phyloP scores from a whole-genome alignment of 2,113 vertebrate species.

The Chloropsis hardwickii region DNA sequence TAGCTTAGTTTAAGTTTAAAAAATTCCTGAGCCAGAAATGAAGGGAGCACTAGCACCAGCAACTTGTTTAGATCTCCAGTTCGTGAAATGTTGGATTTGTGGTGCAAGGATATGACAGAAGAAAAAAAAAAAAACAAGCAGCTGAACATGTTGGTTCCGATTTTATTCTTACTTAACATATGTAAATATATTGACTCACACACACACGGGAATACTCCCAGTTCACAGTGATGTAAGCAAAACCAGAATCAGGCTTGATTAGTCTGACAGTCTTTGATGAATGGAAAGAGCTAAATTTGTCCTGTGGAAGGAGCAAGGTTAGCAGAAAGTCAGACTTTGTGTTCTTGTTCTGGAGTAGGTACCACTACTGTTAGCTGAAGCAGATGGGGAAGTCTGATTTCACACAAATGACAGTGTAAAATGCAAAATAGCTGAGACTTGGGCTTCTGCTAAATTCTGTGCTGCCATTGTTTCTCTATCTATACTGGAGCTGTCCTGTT shows the following conservation, averaged over 20 bases:
- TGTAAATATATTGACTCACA: constrained; percentile 23
- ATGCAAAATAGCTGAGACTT: background rate
- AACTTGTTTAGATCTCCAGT: background rate
- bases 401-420: background rate
- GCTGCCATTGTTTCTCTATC: background rate
- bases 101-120: background rate
- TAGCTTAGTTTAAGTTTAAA: constrained; percentile 22
- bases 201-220: background rate
- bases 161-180: background rate
- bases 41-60: background rate
- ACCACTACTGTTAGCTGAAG: background rate
- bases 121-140: background rate
- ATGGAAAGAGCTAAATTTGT: constrained; percentile 39
- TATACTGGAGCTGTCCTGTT: background rate
- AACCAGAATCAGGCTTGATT: constrained; percentile 49
- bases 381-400: background rate
- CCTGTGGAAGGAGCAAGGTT: constrained; percentile 23
- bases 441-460: background rate
- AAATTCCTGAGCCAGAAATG: constrained; percentile 9
- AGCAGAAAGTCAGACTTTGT: constrained; percentile 29
- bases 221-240: constrained; percentile 15
- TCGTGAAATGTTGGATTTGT: background rate
- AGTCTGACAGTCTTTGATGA: constrained; percentile 52
- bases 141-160: background rate
- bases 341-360: background rate